These are phyloP conservation scores for Drosophila repletoides DNA, from an alignment of 1,140 invertebrate genomes.

Conservation along the genomic window DNA sequence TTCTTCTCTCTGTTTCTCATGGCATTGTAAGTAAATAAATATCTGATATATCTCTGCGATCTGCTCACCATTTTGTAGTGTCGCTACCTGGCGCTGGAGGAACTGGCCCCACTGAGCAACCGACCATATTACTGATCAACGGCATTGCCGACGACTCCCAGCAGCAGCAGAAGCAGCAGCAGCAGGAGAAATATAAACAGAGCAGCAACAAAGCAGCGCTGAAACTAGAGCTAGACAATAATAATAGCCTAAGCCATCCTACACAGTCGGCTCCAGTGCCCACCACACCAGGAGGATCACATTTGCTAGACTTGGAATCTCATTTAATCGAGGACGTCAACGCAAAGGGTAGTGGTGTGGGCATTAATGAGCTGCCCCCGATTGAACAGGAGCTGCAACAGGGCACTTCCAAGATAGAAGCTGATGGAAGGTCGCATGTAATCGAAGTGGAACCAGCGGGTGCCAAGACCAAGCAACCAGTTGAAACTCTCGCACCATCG, in stretches of 20 bases:
- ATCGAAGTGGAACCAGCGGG: constrained; percentile 77
- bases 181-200: constrained; percentile 34
- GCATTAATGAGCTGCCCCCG: constrained; percentile 73
- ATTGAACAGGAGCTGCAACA: constrained; percentile 67
- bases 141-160: constrained; percentile 58
- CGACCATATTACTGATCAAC: constrained; percentile 79
- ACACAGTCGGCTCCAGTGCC: constrained; percentile 24
- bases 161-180: constrained; percentile 38
- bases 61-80: constrained; percentile 64
- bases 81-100: constrained; percentile 81
- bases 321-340: constrained; percentile 76
- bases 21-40: constrained; percentile 35
- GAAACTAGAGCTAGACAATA: constrained; percentile 53
- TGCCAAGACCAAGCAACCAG: constrained; percentile 55
- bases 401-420: constrained; percentile 70
- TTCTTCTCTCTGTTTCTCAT: not conserved
- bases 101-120: constrained; percentile 67
- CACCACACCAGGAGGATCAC: constrained; percentile 60
- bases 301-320: constrained; percentile 76
- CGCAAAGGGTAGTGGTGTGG: constrained; percentile 56
- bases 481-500: constrained; percentile 55
- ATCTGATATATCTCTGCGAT: not conserved
- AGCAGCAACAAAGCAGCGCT: constrained; percentile 36
- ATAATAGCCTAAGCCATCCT: constrained; percentile 12
- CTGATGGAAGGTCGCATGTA: constrained; percentile 50